Conservation (phyloP, 2,113 vertebrate species). For the Desmodus rotundus region DNA sequence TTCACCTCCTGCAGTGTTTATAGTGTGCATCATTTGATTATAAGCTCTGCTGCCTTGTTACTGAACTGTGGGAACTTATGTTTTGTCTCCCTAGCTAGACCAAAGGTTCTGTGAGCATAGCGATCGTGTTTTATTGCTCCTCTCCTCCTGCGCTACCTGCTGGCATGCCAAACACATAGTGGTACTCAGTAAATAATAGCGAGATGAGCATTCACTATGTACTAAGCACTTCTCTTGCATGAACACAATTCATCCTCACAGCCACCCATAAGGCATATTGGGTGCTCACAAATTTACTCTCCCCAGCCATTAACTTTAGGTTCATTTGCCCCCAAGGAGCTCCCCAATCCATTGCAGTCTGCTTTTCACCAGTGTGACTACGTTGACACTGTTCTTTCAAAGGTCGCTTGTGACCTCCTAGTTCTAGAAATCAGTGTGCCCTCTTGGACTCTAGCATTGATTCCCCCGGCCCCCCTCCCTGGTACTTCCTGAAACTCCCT, state of each 20-base stretch:
- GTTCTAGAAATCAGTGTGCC: neutral
- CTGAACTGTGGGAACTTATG: neutral
- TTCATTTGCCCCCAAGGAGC: neutral
- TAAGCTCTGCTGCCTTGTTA: neutral
- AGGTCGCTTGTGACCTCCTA: neutral
- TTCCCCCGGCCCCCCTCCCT: fast-evolving
- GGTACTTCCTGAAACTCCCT: neutral
- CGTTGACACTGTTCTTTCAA: neutral
- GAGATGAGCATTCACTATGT: fast-evolving
- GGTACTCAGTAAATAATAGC: neutral
- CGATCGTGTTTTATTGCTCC: fast-evolving
- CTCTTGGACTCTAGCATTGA: neutral
- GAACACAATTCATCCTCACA: neutral
- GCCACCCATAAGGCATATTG: fast-evolving
- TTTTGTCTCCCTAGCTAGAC: neutral
- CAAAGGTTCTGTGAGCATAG: neutral
- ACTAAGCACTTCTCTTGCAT: neutral
- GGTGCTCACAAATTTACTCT: neutral
- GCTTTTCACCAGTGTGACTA: neutral
- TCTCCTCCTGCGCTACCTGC: fast-evolving
- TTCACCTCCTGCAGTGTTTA: neutral
- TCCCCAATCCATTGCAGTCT: neutral
- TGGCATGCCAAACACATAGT: fast-evolving
- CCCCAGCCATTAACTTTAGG: neutral
- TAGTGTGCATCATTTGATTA: fast-evolving